Evolutionary conservation across 1,140 invertebrate genomes (phyloP).

Genomic region (Pachyrhynchus sulphureomaculatus): DNA sequence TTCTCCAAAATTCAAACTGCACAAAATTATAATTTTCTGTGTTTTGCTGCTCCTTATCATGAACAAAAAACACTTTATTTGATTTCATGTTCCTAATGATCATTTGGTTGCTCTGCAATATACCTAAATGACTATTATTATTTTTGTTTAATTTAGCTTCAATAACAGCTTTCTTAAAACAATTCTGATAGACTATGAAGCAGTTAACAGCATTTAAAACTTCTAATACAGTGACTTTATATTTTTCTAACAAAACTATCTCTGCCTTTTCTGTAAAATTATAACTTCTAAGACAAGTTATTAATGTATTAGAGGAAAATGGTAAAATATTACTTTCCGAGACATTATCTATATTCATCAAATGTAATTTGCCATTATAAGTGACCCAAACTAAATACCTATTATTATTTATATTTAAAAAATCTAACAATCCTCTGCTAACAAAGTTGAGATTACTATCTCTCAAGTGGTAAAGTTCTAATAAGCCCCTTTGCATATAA

Average conservation of each 20-base stretch:
- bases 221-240: neutral
- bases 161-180: neutral
- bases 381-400: slow-evolving; percentile 10
- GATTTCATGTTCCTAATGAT: neutral
- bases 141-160: slow-evolving; percentile 11
- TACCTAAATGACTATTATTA: slow-evolving; percentile 1
- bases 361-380: neutral
- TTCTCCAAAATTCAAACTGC: slow-evolving; percentile 10
- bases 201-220: neutral
- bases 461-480: slow-evolving; percentile 14
- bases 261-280: neutral
- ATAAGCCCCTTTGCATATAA: slow-evolving; percentile 8
- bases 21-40: neutral
- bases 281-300: neutral
- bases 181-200: neutral
- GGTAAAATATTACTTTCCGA: neutral
- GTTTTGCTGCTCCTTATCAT: neutral
- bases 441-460: neutral
- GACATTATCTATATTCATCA: neutral
- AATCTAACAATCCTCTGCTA: slow-evolving; percentile 12
- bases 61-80: neutral
- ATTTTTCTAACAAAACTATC: neutral
- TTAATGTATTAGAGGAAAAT: neutral
- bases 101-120: neutral
- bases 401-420: neutral